These are phyloP conservation scores for Anser cygnoides DNA, from an alignment of 2,113 vertebrate species.

Conservation along the genomic window DNA sequence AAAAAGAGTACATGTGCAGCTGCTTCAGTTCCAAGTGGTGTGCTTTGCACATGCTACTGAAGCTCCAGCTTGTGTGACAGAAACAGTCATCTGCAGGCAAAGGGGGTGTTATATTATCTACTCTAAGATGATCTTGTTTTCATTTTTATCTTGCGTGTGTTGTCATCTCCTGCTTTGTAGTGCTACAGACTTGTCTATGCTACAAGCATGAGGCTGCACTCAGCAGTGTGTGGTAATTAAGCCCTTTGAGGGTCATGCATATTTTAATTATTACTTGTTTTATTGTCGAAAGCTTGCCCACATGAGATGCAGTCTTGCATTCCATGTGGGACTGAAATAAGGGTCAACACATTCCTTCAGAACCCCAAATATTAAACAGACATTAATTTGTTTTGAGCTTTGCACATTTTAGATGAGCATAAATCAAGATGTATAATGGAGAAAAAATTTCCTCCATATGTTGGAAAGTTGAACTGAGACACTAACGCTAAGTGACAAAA, in stretches of 20 bases:
- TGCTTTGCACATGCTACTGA: conserved; percentile 23
- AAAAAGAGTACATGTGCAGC: neutral
- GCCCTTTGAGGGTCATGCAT: conserved; percentile 8
- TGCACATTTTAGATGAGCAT: conserved; percentile 9
- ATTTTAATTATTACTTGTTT: conserved; percentile 53
- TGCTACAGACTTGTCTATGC: conserved; percentile 4
- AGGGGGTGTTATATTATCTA: neutral
- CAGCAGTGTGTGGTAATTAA: conserved; percentile 29
- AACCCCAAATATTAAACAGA: conserved; percentile 19
- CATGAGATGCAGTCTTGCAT: conserved; percentile 22
- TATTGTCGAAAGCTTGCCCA: conserved; percentile 29
- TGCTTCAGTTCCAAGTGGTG: neutral
- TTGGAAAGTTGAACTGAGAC: neutral
- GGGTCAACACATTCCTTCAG: neutral
- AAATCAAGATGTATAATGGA: neutral
- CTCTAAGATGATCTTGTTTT: neutral
- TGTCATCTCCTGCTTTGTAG: conserved; percentile 34
- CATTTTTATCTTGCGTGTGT: conserved; percentile 27
- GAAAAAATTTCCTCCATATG: neutral
- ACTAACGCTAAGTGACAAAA: conserved; percentile 13
- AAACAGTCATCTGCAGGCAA: neutral
- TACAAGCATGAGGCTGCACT: neutral
- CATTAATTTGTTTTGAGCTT: conserved; percentile 10
- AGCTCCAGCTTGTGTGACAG: neutral
- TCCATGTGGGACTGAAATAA: neutral